Conservation (phyloP, 2,797 vertebrate species). For the Apodemus agrarius region DNA sequence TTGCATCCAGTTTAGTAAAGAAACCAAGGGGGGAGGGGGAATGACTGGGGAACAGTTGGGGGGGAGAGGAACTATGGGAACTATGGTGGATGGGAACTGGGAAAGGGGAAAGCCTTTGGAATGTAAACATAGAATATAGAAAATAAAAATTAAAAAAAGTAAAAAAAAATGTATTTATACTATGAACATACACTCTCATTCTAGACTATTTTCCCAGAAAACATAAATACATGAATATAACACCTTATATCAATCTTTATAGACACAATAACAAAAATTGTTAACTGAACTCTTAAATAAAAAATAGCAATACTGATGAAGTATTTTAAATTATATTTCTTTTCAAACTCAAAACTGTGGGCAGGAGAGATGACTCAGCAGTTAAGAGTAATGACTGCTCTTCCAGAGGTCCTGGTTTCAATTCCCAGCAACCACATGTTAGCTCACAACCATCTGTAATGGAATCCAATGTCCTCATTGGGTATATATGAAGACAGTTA, state of each 20-base stretch:
- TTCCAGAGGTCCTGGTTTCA: neutral
- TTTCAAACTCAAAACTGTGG: neutral
- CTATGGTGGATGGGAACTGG: too few species aligned
- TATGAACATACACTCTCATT: neutral
- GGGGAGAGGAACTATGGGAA: too few species aligned
- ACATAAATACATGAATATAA: neutral
- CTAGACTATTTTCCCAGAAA: neutral
- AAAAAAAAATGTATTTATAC: neutral
- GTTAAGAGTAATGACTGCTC: neutral
- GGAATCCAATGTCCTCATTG: neutral
- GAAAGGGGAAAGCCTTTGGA: too few species aligned
- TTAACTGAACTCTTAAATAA: neutral
- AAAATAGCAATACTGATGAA: neutral
- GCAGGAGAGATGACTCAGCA: neutral
- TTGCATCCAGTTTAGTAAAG: too few species aligned
- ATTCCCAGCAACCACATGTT: neutral
- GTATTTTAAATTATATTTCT: neutral
- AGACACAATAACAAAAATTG: neutral
- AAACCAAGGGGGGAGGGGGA: too few species aligned
- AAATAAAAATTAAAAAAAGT: too few species aligned
- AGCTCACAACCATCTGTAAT: neutral
- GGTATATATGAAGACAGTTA: neutral
- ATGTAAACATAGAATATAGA: too few species aligned
- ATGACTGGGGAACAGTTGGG: too few species aligned
- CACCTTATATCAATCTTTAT: neutral